Percentiles rank a stretch among this genome's conserved stretches.
Evolutionary conservation across 2,113 vertebrate species (phyloP).

Genomic region (Colistium nudipinnis): DNA sequence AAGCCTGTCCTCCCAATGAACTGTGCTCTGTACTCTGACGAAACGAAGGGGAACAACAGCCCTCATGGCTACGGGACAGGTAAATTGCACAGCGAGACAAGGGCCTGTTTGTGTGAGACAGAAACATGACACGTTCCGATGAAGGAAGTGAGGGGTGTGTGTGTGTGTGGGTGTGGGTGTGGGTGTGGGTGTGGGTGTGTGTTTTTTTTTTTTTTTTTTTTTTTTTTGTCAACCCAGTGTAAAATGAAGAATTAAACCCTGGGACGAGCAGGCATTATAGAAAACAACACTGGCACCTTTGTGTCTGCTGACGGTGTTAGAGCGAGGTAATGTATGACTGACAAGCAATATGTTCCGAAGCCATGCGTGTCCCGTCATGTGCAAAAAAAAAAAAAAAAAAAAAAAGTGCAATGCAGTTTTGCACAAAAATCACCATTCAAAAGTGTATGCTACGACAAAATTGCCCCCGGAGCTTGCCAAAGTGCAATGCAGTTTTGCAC

Average conservation of each 20-base stretch:
- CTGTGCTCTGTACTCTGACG: conserved; percentile 69
- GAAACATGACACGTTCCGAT: conserved; percentile 71
- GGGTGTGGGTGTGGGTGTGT: too few relatives aligned
- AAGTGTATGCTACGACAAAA: conserved; percentile 56
- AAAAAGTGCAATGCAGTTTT: conserved; percentile 54
- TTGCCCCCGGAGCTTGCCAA: conserved; percentile 60
- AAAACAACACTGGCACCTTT: conserved; percentile 58
- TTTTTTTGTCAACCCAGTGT: conserved; percentile 41
- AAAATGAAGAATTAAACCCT: conserved; percentile 67
- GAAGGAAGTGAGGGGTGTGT: conserved; percentile 74
- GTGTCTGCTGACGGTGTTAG: conserved; percentile 60
- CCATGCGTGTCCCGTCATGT: conserved; percentile 64
- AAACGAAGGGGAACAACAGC: conserved; percentile 74
- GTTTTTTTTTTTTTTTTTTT: conserved; percentile 23
- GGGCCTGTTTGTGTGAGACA: conserved; percentile 60
- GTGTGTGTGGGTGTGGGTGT: too few relatives aligned
- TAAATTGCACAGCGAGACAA: conserved; percentile 69
- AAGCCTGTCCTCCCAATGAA: conserved; percentile 82
- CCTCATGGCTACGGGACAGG: conserved; percentile 73
- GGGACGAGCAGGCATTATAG: conserved; percentile 38
- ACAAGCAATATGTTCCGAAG: conserved; percentile 64
- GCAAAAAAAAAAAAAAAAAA: too few relatives aligned
- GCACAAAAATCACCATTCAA: conserved; percentile 61
- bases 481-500: conserved; percentile 54
- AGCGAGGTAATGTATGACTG: conserved; percentile 69